Evolutionary conservation across 2,797 vertebrate species (phyloP), one percentile per base, ranked within the genome.

Genomic region (Ara ararauna): DNA sequence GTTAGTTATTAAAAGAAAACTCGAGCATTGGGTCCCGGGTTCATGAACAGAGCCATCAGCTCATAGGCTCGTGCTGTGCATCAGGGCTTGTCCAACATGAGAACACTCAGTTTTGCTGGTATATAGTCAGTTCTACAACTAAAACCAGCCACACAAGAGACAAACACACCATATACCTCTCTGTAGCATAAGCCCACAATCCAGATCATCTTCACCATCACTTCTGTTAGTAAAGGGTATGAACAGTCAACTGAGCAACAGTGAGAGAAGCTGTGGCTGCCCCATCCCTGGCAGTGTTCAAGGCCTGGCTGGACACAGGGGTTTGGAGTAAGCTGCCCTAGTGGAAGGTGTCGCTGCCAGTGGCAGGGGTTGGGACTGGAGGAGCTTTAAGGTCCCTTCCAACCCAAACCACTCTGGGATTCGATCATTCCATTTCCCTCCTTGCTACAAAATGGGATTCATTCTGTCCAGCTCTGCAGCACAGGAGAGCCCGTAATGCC

Each of bases 1-100:
- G 27, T 20, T 48, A 56, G 32, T 71, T 78, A 90, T 88, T 82
- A 75, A 83, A 94, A 91, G 60, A 76, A 88, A 95, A 89, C 92
- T 77, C 75, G 71, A 30, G 60, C 64, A 42, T 71, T 53, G 32
- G 36, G 30, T 40, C 53, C 30, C 2, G 5, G 10, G 85, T 90
- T 83, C 92, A 91, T 20, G 73, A 77, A 60, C 1, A 1, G 71
- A 72, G 68, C 58, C 30, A 56, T 89, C 89, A 27, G 75, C 72
- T 36, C 2, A 0, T 5, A 22, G 82, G 44, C 45, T 88, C 11
- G 26, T n/a, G 38, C 61, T 8, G 6, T 3, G 27, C 32, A 11
- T 8, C 76, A 34, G 36, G 29, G 34, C 71, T 15, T 17, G 22
- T 53, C 75, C 66, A 50, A 27, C 60, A 22, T 0, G 2, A 40